phyloP scores from a whole-genome alignment of 2,797 vertebrate genomes.

The Crocidura indochinensis region DNA sequence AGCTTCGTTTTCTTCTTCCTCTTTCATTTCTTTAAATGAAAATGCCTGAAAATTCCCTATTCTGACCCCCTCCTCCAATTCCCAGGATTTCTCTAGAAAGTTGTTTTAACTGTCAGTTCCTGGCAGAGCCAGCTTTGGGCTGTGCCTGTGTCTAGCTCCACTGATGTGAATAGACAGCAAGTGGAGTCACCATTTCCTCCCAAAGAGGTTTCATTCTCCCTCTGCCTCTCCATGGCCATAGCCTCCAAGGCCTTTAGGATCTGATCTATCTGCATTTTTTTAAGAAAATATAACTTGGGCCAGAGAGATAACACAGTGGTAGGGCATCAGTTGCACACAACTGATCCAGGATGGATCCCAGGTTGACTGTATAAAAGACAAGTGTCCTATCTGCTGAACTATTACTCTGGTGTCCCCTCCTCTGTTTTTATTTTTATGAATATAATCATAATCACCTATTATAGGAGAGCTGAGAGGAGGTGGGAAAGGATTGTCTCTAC shows the following conservation, averaged over 20 bases:
- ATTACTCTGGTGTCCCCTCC: too few relatives aligned
- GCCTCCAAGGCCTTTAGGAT: too few relatives aligned
- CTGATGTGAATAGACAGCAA: not conserved
- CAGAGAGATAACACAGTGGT: too few relatives aligned
- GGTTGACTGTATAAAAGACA: too few relatives aligned
- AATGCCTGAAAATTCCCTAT: not conserved
- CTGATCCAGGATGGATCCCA: too few relatives aligned
- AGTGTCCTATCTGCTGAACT: too few relatives aligned
- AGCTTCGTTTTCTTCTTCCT: too few relatives aligned
- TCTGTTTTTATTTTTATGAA: too few relatives aligned
- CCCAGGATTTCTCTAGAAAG: too few relatives aligned
- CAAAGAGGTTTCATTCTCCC: not conserved
- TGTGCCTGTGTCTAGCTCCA: constrained; percentile 41
- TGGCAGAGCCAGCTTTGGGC: not conserved
- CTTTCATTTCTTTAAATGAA: not conserved
- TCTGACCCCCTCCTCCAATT: not conserved
- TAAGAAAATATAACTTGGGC: too few relatives aligned
- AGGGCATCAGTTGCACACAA: too few relatives aligned
- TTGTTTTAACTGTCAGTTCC: not conserved
- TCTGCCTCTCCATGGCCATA: not conserved
- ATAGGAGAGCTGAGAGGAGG: not conserved
- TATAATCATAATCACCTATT: not conserved
- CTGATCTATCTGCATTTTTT: too few relatives aligned
- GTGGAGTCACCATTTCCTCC: not conserved
- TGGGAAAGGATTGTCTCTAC: not conserved